These are phyloP conservation scores for Sinocyclocheilus anophthalmus DNA, from an alignment of 2,113 vertebrate species.

Conservation along the genomic window DNA sequence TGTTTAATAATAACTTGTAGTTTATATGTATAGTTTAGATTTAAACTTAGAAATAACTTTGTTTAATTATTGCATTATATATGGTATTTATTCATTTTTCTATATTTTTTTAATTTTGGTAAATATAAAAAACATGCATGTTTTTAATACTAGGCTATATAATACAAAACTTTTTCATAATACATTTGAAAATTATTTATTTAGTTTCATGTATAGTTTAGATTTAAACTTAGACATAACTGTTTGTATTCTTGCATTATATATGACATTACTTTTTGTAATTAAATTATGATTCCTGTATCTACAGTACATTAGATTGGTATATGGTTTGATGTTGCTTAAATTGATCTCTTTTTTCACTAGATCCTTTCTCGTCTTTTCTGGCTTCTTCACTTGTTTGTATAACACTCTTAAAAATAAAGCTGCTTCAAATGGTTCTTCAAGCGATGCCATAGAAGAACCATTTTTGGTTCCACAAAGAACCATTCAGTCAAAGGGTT, in stretches of 20 bases:
- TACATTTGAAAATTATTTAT: no score
- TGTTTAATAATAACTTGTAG: no score
- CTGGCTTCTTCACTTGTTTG: background rate
- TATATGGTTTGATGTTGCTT: background rate
- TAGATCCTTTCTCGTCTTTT: background rate
- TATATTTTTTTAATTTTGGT: background rate
- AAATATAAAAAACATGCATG: background rate
- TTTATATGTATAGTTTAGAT: background rate
- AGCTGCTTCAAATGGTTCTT: no score
- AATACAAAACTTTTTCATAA: background rate
- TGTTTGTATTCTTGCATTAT: no score
- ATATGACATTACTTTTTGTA: no score
- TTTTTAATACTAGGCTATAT: background rate
- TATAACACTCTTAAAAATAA: no score
- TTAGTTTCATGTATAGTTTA: no score
- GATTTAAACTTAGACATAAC: no score
- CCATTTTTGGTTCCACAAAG: no score
- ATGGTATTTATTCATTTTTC: background rate
- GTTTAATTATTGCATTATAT: background rate
- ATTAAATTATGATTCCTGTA: background rate
- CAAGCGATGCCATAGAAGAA: no score
- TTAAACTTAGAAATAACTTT: background rate
- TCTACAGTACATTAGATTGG: background rate
- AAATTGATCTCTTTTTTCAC: background rate
- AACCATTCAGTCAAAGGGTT: no score